phyloP scores from a whole-genome alignment of 2,113 vertebrate species.

The Clarias gariepinus region DNA sequence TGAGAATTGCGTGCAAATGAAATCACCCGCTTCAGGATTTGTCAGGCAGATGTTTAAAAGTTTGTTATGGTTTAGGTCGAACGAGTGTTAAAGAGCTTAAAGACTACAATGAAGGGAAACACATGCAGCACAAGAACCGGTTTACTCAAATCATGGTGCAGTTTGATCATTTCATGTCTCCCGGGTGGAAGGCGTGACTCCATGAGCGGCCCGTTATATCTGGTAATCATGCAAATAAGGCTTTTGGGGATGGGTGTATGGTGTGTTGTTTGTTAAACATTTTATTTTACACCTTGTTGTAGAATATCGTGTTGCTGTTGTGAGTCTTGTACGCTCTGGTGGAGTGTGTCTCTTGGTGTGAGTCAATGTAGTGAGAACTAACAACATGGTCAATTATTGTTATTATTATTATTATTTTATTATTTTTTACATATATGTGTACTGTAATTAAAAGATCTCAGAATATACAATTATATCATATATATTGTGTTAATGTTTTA shows the following conservation, averaged over 20 bases:
- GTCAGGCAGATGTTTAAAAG: not conserved
- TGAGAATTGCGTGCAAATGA: not conserved
- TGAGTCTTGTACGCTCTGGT: not conserved
- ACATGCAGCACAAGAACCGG: not conserved
- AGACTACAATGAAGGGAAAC: not conserved
- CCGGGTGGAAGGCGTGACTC: not conserved
- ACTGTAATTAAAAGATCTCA: not conserved
- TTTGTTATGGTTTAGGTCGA: not conserved
- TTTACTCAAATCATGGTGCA: not conserved
- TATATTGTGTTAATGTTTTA: not conserved
- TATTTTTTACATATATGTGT: not conserved
- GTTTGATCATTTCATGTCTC: not conserved
- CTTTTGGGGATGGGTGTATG: not conserved
- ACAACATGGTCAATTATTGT: not conserved
- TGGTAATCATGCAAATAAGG: not conserved
- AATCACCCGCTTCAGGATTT: not conserved
- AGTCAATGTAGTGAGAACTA: not conserved
- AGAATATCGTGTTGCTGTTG: not conserved
- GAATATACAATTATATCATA: not conserved
- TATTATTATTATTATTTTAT: not conserved
- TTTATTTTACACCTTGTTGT: not conserved
- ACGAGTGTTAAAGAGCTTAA: not conserved
- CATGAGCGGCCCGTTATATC: not conserved
- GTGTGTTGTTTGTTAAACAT: not conserved
- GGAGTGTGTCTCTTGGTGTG: not conserved